Evolutionary conservation across 1,140 invertebrate genomes (phyloP), one percentile per base, ranked within the genome.

Genomic region (Ceratitis capitata): DNA sequence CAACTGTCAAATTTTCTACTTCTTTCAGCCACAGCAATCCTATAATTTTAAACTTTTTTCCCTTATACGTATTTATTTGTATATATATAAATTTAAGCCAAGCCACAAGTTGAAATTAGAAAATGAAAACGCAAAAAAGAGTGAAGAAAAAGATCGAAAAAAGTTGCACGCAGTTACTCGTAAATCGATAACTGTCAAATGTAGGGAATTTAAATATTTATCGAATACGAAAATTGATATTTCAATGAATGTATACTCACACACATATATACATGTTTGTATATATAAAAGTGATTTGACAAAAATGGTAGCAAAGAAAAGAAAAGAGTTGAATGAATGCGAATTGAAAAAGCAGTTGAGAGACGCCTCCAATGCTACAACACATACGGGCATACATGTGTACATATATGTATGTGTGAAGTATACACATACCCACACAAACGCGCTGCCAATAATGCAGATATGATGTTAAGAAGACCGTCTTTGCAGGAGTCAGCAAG

Each of bases 171-270:
- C 39, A 83, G 82, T 83, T 53, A 39, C 35, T 35, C 47, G 82
- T 56, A 56, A 83, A 83, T 83, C 82, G 82, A 83, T 83, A 83
- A 83, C 82, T 83, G 82, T 83, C 82, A 83, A 83, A 83, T 83
- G 82, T 56, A 53, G 42, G 47, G 47, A 83, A 83, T 83, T 83
- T 83, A 83, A 83, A 83, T 83, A 83, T 83, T 83, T 83, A 83
- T 83, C 51, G 82, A 83, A 83, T 35, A 83, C 82, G 16, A 83
- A 83, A 83, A 53, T 83, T 83, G 47, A 83, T 51, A 83, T 35
- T 78, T 78, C 69, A 78, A 47, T 47, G 45, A 7, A 74, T 19
- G 16, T 19, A 74, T n/a, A 74, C n/a, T 3, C 69, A 45, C 7
- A 32, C n/a, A 45, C 35, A 1, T 32, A n/a, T 7, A 74, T 42